Conservation (phyloP, 2,113 vertebrate species). For the Echinops telfairi region DNA sequence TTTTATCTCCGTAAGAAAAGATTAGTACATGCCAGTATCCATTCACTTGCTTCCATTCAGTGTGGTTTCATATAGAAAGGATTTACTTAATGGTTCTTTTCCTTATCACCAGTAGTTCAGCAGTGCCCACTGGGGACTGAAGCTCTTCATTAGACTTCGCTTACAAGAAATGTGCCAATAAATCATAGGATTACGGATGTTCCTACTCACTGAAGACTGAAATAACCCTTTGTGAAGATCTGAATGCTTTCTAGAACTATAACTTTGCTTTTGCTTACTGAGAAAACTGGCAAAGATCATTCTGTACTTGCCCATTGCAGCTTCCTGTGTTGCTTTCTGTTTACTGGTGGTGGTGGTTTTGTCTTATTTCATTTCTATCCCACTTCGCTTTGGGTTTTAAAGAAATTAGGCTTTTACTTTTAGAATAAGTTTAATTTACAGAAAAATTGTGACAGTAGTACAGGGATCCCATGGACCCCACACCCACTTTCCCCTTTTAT, state of each 20-base stretch:
- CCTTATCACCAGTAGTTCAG: slow-evolving; percentile 62
- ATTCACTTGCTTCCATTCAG: slow-evolving; percentile 11
- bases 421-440: slow-evolving; percentile 18
- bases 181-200: slow-evolving; percentile 64
- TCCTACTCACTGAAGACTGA: slow-evolving; percentile 36
- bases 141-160: slow-evolving; percentile 70
- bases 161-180: slow-evolving; percentile 61
- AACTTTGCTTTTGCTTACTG: background rate
- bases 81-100: slow-evolving; percentile 68
- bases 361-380: slow-evolving; percentile 41
- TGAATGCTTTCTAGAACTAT: background rate
- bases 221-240: slow-evolving; percentile 55
- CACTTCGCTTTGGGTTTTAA: background rate
- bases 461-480: background rate
- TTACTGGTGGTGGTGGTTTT: background rate
- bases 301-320: background rate
- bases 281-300: slow-evolving; percentile 45
- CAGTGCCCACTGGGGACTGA: slow-evolving; percentile 43
- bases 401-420: slow-evolving; percentile 35
- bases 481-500: background rate
- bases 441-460: background rate
- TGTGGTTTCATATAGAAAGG: slow-evolving; percentile 63
- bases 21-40: slow-evolving; percentile 48
- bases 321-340: slow-evolving; percentile 2
- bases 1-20: slow-evolving; percentile 67